Evolutionary conservation across 2,888 invertebrate genomes (phyloP).

Genomic region (Flexamia atlantica): DNA sequence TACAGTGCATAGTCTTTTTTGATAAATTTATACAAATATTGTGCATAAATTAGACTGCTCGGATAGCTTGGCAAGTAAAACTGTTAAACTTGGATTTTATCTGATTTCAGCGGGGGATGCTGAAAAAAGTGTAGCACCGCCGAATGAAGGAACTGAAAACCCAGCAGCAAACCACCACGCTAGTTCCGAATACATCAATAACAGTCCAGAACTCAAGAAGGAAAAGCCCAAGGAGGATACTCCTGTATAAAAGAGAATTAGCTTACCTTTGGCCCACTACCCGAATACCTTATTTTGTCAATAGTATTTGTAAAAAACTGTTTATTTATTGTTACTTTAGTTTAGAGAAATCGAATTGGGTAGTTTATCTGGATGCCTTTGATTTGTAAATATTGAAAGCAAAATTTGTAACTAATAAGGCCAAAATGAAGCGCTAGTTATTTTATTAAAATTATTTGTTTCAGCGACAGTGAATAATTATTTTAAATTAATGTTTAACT

Average conservation of each 20-base stretch:
- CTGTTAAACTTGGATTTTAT: conserved; percentile 42
- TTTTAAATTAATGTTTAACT: no score
- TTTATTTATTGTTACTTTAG: conserved; percentile 40
- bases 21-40: neutral
- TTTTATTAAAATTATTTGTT: no score
- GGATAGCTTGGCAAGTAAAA: conserved; percentile 25
- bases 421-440: neutral
- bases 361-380: conserved; percentile 8
- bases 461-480: no score
- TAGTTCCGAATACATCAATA: conserved; percentile 79
- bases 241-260: conserved; percentile 75
- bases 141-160: conserved; percentile 74
- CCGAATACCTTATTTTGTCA: conserved; percentile 25
- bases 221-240: conserved; percentile 79
- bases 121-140: conserved; percentile 67
- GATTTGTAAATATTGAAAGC: conserved; percentile 12
- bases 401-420: conserved; percentile 8
- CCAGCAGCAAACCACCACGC: conserved; percentile 76
- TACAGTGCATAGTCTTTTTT: neutral
- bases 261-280: conserved; percentile 21
- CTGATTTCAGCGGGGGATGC: conserved; percentile 68
- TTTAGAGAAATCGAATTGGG: conserved; percentile 13
- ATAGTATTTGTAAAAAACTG: conserved; percentile 40
- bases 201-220: conserved; percentile 75
- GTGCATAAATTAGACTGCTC: conserved; percentile 4